A percentile compares a stretch with the other conserved stretches of the same genome.
Conservation (phyloP, 1,140 invertebrate genomes). For the Pemphigus obesinymphae region DNA sequence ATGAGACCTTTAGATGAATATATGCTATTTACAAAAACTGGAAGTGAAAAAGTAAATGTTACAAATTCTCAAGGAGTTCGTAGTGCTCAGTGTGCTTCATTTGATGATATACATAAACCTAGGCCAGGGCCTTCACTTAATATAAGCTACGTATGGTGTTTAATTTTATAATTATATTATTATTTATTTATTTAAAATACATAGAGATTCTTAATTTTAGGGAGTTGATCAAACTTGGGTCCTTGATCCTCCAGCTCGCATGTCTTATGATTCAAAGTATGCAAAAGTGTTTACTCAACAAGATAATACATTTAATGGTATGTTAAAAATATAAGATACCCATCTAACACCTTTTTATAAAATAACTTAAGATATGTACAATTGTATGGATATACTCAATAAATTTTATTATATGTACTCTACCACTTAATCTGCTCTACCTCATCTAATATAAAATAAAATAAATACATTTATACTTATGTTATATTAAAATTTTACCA, state of each 20-base stretch:
- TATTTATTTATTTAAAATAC: background rate
- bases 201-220: slow-evolving; percentile 50
- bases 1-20: slow-evolving; percentile 85
- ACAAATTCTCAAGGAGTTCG: slow-evolving; percentile 76
- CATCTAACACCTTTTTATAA: too few relatives aligned
- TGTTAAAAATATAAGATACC: background rate
- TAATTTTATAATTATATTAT: background rate
- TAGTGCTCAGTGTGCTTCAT: slow-evolving; percentile 75
- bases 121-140: slow-evolving; percentile 61
- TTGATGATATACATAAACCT: slow-evolving; percentile 61
- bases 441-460: too few relatives aligned
- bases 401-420: too few relatives aligned
- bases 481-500: too few relatives aligned
- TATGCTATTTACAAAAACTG: slow-evolving; percentile 77
- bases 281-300: slow-evolving; percentile 67
- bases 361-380: too few relatives aligned
- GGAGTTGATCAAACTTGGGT: slow-evolving; percentile 68
- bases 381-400: too few relatives aligned
- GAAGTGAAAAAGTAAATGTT: slow-evolving; percentile 72
- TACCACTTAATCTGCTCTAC: too few relatives aligned
- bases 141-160: slow-evolving; percentile 59
- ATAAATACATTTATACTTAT: too few relatives aligned
- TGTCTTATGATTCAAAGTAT: slow-evolving; percentile 67
- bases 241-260: slow-evolving; percentile 68
- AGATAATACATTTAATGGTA: slow-evolving; percentile 66